Base-by-base conservation (phyloP, 1,140 invertebrate species). In the Rhyacophila brunnea region DNA sequence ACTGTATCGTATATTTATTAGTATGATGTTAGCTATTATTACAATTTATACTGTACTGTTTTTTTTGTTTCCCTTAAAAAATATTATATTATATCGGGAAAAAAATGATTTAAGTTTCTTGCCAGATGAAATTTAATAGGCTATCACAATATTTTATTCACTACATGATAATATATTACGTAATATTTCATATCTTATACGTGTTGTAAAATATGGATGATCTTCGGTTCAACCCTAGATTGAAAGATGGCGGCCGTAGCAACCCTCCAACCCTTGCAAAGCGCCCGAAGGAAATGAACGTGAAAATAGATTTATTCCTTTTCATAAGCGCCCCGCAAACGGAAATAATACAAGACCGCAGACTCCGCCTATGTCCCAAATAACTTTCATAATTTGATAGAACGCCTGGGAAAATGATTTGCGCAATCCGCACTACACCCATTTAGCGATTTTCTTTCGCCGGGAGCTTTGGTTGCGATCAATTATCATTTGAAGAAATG, bases 261-360 rank as follows among this genome's bases (percentile, higher is more conserved):
- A 19, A 11, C 11, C 17, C 9, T 44, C 28, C 42, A 48, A 51
- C 34, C 48, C 46, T 14, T 45, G 43, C 32, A 28, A 3, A 38
- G 7, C 20, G 47, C 57, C 50, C 23, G 23, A 28, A 28, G 50
- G 58, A 60, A 60, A 60, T 60, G 51, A 60, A 60, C 44, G 50
- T 60, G 50, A 60, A 60, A 60, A 53, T 51, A 60, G 58, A 60
- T 60, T 60, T 60, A 60, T 60, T 50, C 42, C 50, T 60, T 60
- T 60, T 60, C 58, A 60, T 60, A 60, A 60, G 58, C 50, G 48
- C 23, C 2, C 32, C 23, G 20, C 18, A 49, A 38, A 23, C 49
- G 34, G 36, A 40, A 49, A 49, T 49, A 49, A 49, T 34, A 23
- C 47, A n/a, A 17, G n/a, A 10, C 47, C 53, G 23, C 20, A 46